These are phyloP conservation scores for Gallinago stenura DNA, from an alignment of 2,797 vertebrate genomes.

Conservation along the genomic window DNA sequence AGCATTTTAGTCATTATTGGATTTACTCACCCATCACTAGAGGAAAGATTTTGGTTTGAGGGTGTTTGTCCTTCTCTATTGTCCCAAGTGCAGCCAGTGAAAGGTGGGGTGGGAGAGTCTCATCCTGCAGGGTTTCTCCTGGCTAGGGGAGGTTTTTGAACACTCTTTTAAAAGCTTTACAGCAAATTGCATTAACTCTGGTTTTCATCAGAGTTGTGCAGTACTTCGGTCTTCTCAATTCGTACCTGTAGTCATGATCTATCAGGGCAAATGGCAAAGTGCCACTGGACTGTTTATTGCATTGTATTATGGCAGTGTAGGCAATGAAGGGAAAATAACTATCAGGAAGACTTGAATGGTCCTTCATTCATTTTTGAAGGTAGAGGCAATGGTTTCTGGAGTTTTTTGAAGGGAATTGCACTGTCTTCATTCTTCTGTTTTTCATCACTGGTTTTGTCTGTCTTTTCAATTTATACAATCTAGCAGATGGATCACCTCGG, in stretches of 20 bases:
- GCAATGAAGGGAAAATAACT: background rate
- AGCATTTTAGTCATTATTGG: background rate
- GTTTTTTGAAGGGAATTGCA: background rate
- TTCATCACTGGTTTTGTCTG: background rate
- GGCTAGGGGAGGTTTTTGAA: background rate
- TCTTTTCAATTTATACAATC: background rate
- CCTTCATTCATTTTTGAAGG: background rate
- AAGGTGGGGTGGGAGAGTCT: background rate
- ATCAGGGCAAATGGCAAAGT: background rate
- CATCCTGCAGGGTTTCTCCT: background rate
- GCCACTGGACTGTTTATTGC: background rate
- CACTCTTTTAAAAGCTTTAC: background rate
- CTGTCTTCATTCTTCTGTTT: background rate
- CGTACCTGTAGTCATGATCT: background rate
- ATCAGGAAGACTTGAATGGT: background rate
- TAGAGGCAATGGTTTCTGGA: background rate
- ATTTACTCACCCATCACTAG: background rate
- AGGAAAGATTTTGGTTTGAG: background rate
- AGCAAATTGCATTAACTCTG: background rate
- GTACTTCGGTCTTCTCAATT: background rate
- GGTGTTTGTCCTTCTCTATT: background rate
- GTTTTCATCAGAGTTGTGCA: background rate
- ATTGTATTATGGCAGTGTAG: background rate
- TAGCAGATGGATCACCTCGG: background rate
- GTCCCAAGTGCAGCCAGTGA: background rate